phyloP scores from a whole-genome alignment of 2,113 vertebrate genomes.

The Ochotona princeps region DNA sequence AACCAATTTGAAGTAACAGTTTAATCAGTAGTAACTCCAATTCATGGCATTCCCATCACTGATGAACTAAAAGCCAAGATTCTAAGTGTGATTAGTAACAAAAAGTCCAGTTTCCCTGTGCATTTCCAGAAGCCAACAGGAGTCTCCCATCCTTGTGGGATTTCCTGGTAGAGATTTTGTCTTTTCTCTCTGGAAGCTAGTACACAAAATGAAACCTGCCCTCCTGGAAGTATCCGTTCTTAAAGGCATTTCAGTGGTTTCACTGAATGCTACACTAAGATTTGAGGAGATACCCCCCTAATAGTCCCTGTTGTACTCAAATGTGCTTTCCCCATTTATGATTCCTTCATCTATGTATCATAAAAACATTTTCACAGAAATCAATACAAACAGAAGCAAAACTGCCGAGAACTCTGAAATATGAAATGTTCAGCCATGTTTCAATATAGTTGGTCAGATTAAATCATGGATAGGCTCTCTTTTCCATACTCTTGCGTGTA shows the following conservation, averaged over 20 bases:
- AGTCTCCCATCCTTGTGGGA: neutral
- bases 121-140: neutral
- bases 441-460: neutral
- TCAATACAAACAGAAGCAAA: neutral
- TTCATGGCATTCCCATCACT: neutral
- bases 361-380: slow-evolving; percentile 48
- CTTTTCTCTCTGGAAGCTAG: slow-evolving; percentile 10
- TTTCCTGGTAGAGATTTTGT: slow-evolving; percentile 35
- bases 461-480: neutral
- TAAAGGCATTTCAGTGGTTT: slow-evolving; percentile 33
- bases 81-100: neutral
- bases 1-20: slow-evolving; percentile 30
- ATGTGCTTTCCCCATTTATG: neutral
- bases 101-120: neutral
- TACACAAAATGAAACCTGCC: slow-evolving; percentile 36
- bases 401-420: neutral
- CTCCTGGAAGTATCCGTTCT: neutral
- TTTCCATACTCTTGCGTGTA: neutral
- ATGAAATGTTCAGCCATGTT: neutral
- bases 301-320: neutral
- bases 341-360: slow-evolving; percentile 16
- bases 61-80: slow-evolving; percentile 21
- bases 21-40: slow-evolving; percentile 31
- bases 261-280: neutral
- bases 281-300: neutral